These are phyloP conservation scores for Acanthochromis polyacanthus DNA, from an alignment of 2,113 vertebrate genomes.

Conservation along the genomic window DNA sequence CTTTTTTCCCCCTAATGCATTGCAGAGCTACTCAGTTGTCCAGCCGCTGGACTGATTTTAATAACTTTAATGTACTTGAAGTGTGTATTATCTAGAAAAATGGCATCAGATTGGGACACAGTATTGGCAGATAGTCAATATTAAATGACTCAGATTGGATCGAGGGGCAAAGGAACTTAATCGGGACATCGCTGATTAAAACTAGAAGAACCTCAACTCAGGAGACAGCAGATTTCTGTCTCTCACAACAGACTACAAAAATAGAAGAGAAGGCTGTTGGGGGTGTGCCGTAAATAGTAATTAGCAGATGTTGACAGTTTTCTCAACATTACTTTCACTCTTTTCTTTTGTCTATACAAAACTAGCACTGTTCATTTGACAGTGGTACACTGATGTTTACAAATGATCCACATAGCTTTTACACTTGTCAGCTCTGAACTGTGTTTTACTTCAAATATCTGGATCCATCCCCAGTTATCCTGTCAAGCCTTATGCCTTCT, in stretches of 20 bases:
- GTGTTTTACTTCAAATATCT: constrained; percentile 33
- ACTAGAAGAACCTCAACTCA: too few species aligned
- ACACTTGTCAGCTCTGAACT: constrained; percentile 23
- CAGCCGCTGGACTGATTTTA: too few species aligned
- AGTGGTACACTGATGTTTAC: constrained; percentile 12
- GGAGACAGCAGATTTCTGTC: background rate
- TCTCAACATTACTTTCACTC: background rate
- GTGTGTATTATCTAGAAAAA: too few species aligned
- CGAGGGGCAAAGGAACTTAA: too few species aligned
- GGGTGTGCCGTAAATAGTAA: too few species aligned
- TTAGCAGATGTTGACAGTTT: background rate
- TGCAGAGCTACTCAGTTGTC: too few species aligned
- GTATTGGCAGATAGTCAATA: too few species aligned
- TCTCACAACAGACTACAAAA: background rate
- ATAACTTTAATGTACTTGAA: too few species aligned
- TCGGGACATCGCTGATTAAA: too few species aligned
- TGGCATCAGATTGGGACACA: too few species aligned
- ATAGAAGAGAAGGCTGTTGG: background rate
- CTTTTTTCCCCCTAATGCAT: too few species aligned
- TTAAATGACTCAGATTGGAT: too few species aligned
- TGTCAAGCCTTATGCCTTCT: constrained; percentile 25
- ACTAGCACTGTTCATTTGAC: constrained; percentile 25
- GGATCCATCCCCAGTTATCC: constrained; percentile 29
- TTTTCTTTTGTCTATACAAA: background rate
- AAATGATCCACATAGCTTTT: constrained; percentile 21